Evolutionary conservation across 2,113 vertebrate genomes (phyloP).

Genomic region (Origma solitaria): DNA sequence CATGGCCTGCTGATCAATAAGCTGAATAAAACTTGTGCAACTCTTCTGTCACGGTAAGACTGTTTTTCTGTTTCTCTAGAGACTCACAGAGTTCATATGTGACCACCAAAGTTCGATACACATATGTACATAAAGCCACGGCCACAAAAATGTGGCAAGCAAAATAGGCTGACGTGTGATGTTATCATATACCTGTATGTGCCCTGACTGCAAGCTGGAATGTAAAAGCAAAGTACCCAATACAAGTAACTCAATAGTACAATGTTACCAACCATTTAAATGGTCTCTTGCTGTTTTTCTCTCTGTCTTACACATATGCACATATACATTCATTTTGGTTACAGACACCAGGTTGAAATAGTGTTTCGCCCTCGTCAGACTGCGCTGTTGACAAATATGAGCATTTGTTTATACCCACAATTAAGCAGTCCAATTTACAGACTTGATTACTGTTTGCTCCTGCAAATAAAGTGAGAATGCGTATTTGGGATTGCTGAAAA

Average conservation of each 20-base stretch:
- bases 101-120: rapidly evolving
- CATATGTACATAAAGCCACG: neutral
- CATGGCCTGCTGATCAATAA: neutral
- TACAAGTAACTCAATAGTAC: neutral
- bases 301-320: neutral
- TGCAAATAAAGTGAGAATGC: neutral
- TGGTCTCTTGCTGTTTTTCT: neutral
- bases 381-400: neutral
- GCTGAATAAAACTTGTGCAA: neutral
- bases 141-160: neutral
- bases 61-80: neutral
- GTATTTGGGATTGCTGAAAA: neutral
- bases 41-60: neutral
- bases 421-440: neutral
- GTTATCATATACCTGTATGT: neutral
- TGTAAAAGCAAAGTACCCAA: neutral
- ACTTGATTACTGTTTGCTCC: neutral
- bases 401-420: neutral
- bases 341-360: neutral
- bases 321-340: neutral
- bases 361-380: neutral
- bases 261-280: neutral
- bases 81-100: neutral
- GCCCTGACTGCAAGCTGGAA: neutral
- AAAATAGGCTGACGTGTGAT: neutral